Percentiles rank a stretch among this genome's conserved stretches.
Conservation (phyloP, 2,797 vertebrate genomes). For the Anabacerthia variegaticeps region DNA sequence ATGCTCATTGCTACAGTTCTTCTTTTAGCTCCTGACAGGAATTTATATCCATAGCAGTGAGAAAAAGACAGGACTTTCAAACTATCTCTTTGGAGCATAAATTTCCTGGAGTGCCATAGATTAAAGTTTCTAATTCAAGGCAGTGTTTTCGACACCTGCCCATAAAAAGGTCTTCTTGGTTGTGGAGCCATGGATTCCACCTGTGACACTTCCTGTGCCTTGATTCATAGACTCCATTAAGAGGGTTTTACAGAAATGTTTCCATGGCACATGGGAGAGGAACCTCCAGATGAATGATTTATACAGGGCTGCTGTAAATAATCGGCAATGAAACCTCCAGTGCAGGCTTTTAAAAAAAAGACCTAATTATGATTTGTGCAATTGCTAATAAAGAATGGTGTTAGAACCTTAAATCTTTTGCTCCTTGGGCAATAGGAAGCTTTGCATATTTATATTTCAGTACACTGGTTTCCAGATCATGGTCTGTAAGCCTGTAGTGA, state of each 20-base stretch:
- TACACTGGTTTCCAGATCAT: neutral
- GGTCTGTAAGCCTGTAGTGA: neutral
- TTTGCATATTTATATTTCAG: neutral
- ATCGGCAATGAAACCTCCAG: neutral
- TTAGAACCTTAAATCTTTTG: neutral
- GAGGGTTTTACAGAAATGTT: slow-evolving; percentile 40
- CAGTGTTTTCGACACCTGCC: neutral
- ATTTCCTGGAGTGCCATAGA: neutral
- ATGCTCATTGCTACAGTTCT: neutral
- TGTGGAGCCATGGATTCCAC: neutral
- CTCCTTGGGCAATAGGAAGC: neutral
- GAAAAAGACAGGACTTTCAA: neutral
- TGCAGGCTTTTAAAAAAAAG: neutral
- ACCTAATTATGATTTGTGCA: slow-evolving; percentile 3
- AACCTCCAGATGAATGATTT: slow-evolving; percentile 17
- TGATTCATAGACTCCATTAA: slow-evolving; percentile 45
- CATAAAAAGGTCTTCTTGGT: neutral
- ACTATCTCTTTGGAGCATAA: neutral
- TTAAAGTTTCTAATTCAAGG: slow-evolving; percentile 27
- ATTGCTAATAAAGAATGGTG: neutral
- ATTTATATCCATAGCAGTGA: neutral
- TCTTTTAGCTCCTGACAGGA: neutral
- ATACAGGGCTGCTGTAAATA: neutral
- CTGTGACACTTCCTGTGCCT: neutral
- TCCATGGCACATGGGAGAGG: neutral